These are phyloP conservation scores for Emydoidea blandingii DNA, from an alignment of 2,797 vertebrate genomes.

Conservation along the genomic window DNA sequence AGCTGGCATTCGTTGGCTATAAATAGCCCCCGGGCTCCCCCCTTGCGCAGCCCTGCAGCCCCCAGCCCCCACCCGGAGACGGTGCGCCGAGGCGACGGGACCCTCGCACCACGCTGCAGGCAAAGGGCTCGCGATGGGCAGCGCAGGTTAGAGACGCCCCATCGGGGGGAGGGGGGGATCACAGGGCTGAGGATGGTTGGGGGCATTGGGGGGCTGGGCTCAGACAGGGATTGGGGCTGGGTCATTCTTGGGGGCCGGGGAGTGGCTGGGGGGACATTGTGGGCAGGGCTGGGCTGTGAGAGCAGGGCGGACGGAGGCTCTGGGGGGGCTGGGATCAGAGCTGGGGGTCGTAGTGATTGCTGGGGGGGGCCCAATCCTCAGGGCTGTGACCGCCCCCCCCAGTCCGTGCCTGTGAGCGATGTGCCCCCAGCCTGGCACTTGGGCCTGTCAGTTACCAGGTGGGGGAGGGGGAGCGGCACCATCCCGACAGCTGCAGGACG, in stretches of 20 bases:
- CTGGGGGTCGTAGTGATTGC: neutral
- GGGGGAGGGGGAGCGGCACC: neutral
- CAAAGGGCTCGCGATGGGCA: slow-evolving; percentile 1
- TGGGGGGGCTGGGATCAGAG: neutral
- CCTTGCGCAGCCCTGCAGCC: neutral
- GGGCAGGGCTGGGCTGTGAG: neutral
- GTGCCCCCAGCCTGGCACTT: slow-evolving; percentile 1
- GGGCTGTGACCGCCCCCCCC: slow-evolving; percentile 22
- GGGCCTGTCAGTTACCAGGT: neutral
- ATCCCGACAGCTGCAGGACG: neutral
- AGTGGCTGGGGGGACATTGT: neutral
- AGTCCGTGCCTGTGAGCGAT: slow-evolving; percentile 13
- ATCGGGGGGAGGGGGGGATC: neutral
- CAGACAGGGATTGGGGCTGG: slow-evolving; percentile 53
- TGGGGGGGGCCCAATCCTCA: neutral
- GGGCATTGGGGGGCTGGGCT: neutral
- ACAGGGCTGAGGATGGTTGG: neutral
- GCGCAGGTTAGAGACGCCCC: neutral
- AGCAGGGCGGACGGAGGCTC: neutral
- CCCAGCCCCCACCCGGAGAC: neutral
- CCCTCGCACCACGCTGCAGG: neutral
- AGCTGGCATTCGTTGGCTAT: slow-evolving; percentile 60
- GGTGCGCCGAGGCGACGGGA: neutral
- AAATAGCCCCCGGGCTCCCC: neutral
- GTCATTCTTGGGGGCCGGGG: neutral